phyloP scores from a whole-genome alignment of 2,797 vertebrate genomes.

The Pantherophis alleghaniensis region DNA sequence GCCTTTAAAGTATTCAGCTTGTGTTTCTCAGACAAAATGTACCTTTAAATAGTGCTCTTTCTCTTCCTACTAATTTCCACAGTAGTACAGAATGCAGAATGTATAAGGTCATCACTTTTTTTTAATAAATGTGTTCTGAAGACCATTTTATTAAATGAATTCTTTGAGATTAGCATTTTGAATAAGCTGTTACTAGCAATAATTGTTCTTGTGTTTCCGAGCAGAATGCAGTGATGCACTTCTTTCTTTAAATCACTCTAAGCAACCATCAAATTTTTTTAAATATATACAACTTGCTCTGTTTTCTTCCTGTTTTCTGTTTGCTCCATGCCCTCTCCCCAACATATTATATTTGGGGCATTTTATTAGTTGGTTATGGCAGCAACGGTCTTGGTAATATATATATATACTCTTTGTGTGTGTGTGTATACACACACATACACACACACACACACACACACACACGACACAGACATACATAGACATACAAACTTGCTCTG shows the following conservation, averaged over 20 bases:
- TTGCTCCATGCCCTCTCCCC: neutral
- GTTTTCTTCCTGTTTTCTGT: neutral
- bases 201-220: neutral
- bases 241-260: neutral
- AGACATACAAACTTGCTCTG: neutral
- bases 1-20: neutral
- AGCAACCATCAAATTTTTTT: neutral
- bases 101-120: neutral
- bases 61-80: neutral
- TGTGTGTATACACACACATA: too few relatives aligned
- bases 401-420: too few relatives aligned
- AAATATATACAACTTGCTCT: neutral
- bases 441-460: too few relatives aligned
- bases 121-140: neutral
- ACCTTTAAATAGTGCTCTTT: neutral
- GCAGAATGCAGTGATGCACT: neutral
- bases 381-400: neutral
- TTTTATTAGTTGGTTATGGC: neutral
- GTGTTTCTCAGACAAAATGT: neutral
- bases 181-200: neutral
- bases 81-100: neutral
- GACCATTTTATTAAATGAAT: neutral
- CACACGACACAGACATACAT: too few relatives aligned
- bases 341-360: neutral
- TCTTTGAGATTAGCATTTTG: neutral